Conservation (phyloP, 2,113 vertebrate genomes). For the Patagioenas fasciata region DNA sequence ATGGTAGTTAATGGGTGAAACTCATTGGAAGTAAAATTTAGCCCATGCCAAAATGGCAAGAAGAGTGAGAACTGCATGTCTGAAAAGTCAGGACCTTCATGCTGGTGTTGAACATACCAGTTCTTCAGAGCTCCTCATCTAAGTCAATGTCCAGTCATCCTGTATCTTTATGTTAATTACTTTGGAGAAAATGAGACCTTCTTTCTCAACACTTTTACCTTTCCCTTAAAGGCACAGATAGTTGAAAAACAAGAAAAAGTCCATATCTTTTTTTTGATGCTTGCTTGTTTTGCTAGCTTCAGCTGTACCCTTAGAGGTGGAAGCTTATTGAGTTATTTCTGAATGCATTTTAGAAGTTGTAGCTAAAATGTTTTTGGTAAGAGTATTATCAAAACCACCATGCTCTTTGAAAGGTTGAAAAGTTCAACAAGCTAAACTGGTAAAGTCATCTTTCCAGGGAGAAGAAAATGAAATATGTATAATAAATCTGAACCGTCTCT, state of each 20-base stretch:
- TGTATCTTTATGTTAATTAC: not conserved
- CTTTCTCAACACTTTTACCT: not conserved
- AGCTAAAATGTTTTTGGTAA: not conserved
- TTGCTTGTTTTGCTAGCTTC: not conserved
- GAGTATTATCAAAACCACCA: not conserved
- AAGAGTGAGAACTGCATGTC: not conserved
- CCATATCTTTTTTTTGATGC: accelerated
- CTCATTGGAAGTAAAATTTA: not conserved
- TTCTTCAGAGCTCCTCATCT: not conserved
- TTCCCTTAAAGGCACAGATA: not conserved
- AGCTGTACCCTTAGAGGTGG: not conserved
- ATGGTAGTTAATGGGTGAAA: not conserved
- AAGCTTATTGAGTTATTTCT: not conserved
- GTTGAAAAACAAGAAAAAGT: not conserved
- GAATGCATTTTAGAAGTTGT: not conserved
- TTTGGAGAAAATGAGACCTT: not conserved
- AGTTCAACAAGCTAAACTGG: not conserved
- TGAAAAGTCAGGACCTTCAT: not conserved
- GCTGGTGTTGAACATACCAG: not conserved
- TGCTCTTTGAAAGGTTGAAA: not conserved
- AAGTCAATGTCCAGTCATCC: not conserved
- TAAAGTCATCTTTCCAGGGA: not conserved
- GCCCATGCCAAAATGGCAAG: not conserved
- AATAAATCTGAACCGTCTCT: not conserved
- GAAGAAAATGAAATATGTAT: not conserved